Percentiles rank a stretch among this genome's conserved stretches.
phyloP scores from a whole-genome alignment of 2,113 vertebrate species.

The Callocephalon fimbriatum region DNA sequence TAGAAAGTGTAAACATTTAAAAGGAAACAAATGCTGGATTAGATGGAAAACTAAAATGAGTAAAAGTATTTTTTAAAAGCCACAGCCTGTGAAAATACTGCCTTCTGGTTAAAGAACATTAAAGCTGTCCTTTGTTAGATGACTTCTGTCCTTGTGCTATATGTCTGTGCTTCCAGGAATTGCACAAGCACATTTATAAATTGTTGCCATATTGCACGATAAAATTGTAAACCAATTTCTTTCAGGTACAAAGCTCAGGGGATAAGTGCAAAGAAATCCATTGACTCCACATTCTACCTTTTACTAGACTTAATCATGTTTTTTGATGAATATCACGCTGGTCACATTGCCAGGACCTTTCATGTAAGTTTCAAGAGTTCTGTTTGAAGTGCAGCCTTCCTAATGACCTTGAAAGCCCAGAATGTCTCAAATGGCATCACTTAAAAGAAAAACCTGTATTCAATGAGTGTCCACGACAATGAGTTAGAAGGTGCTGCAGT shows the following conservation, averaged over 20 bases:
- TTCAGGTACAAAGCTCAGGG: constrained; percentile 86
- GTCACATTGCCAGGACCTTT: constrained; percentile 92
- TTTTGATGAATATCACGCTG: constrained; percentile 95
- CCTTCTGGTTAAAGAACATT: background rate
- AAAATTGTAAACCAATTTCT: constrained; percentile 30
- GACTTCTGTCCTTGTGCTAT: background rate
- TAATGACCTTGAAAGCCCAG: constrained; percentile 45
- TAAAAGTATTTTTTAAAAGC: background rate
- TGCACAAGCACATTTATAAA: background rate
- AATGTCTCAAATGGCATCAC: background rate
- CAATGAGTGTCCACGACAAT: no score
- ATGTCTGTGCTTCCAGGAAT: background rate
- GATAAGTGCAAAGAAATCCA: constrained; percentile 87
- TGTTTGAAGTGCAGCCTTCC: constrained; percentile 48
- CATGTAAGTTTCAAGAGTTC: constrained; percentile 83
- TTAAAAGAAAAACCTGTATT: no score
- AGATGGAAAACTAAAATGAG: background rate
- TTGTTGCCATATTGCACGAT: background rate
- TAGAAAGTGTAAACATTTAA: background rate
- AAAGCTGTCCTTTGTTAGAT: background rate
- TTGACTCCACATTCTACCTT: constrained; percentile 94
- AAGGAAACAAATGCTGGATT: background rate
- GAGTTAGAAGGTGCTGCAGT: no score
- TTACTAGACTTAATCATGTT: constrained; percentile 95
- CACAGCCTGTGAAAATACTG: background rate